phyloP scores from a whole-genome alignment of 2,888 invertebrate genomes.

The Flexamia atlantica region DNA sequence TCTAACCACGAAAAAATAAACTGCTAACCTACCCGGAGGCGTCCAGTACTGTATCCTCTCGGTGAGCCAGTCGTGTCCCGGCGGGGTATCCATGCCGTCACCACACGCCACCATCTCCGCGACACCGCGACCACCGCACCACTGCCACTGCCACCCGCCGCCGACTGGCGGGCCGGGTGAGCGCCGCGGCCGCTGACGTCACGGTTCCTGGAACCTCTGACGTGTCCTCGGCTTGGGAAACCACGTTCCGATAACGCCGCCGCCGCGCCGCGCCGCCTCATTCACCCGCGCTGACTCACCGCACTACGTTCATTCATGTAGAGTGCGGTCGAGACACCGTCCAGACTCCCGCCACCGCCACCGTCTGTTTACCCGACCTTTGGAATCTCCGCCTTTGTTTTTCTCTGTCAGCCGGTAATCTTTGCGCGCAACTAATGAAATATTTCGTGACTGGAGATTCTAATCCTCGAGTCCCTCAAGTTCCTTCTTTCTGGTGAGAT shows the following conservation, averaged over 20 bases:
- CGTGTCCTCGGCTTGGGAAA: conserved; percentile 44
- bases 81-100: conserved; percentile 33
- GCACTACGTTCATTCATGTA: conserved; percentile 32
- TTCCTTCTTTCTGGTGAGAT: too few relatives aligned
- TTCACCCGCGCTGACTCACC: conserved; percentile 22
- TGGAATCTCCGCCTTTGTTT: too few relatives aligned
- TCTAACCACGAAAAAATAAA: too few relatives aligned
- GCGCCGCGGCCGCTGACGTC: conserved; percentile 42
- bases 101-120: conserved; percentile 36
- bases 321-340: too few relatives aligned
- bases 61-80: conserved; percentile 63
- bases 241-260: conserved; percentile 32
- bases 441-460: too few relatives aligned
- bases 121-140: conserved; percentile 10
- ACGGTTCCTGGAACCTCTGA: conserved; percentile 33
- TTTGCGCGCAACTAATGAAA: too few relatives aligned
- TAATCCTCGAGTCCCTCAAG: too few relatives aligned
- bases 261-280: conserved; percentile 22
- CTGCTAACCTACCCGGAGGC: conserved; percentile 63
- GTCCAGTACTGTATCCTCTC: conserved; percentile 65
- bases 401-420: too few relatives aligned
- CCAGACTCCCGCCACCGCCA: too few relatives aligned
- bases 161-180: conserved; percentile 7
- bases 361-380: too few relatives aligned
- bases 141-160: not conserved